Evolutionary conservation across 2,113 vertebrate genomes (phyloP).

Genomic region (Hydrolagus affinis): DNA sequence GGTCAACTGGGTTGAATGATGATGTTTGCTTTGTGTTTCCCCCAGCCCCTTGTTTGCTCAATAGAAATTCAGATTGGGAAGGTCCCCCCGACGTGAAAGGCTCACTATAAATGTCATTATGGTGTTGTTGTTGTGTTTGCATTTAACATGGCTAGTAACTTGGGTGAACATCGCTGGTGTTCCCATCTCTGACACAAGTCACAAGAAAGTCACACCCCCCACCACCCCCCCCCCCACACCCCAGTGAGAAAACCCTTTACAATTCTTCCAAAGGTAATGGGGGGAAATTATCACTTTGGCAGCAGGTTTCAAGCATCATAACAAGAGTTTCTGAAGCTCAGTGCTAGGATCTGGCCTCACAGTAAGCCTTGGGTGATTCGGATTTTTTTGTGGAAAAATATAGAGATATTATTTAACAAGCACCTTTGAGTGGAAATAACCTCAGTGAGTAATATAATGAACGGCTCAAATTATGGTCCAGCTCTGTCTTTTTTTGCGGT

Average conservation of each 20-base stretch:
- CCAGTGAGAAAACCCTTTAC: background rate
- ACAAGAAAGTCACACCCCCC: background rate
- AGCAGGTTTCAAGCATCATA: background rate
- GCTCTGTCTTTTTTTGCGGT: no score
- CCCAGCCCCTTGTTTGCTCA: no score
- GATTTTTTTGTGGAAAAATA: background rate
- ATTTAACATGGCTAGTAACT: no score
- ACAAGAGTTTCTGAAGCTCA: background rate
- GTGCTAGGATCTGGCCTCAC: no score
- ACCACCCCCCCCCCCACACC: background rate
- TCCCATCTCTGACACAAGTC: no score
- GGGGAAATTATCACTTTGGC: background rate
- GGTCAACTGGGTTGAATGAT: background rate
- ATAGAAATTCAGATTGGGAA: no score
- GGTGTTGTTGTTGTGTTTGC: background rate
- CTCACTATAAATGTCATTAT: no score
- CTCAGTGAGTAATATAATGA: background rate
- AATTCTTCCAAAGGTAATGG: background rate
- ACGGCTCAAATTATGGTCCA: background rate
- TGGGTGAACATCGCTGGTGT: no score
- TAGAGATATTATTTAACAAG: slow-evolving; percentile 1
- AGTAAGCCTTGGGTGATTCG: background rate
- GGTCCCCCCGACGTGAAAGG: no score
- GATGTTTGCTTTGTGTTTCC: background rate
- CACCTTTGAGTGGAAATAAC: background rate